phyloP scores from a whole-genome alignment of 2,888 invertebrate species.

The Drosophila cognata region DNA sequence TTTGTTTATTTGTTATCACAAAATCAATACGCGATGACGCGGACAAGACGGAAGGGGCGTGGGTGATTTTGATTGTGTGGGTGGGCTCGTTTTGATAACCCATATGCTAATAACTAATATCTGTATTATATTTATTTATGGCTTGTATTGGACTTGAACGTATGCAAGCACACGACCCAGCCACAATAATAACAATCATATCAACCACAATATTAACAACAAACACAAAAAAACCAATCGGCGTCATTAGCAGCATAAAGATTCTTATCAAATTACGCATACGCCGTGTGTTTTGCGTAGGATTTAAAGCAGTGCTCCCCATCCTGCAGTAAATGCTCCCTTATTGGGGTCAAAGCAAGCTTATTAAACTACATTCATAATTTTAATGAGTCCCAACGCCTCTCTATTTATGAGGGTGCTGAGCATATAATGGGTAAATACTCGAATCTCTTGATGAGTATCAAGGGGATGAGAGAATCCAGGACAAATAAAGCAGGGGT shows the following conservation, averaged over 20 bases:
- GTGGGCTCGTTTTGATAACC: constrained; percentile 51
- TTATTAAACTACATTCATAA: constrained; percentile 72
- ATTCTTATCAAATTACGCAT: constrained; percentile 79
- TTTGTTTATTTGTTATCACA: constrained; percentile 59
- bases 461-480: constrained; percentile 18
- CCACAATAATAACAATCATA: constrained; percentile 14
- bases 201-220: constrained; percentile 1
- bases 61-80: neutral
- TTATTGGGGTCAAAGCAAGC: constrained; percentile 65
- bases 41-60: constrained; percentile 33
- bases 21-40: constrained; percentile 77
- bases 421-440: constrained; percentile 43
- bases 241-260: constrained; percentile 62
- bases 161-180: constrained; percentile 67
- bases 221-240: constrained; percentile 36
- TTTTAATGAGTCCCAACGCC: constrained; percentile 64
- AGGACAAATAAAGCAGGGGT: constrained; percentile 40
- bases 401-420: constrained; percentile 26
- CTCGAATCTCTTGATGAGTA: constrained; percentile 29
- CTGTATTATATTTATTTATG: constrained; percentile 78
- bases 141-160: constrained; percentile 62
- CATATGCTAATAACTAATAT: constrained; percentile 80
- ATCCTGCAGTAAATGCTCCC: neutral
- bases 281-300: constrained; percentile 57
- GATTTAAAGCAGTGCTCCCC: constrained; percentile 32